Percentiles rank a stretch among this genome's conserved stretches.
phyloP scores from a whole-genome alignment of 2,113 vertebrate species.

The Dipodomys ordii region DNA sequence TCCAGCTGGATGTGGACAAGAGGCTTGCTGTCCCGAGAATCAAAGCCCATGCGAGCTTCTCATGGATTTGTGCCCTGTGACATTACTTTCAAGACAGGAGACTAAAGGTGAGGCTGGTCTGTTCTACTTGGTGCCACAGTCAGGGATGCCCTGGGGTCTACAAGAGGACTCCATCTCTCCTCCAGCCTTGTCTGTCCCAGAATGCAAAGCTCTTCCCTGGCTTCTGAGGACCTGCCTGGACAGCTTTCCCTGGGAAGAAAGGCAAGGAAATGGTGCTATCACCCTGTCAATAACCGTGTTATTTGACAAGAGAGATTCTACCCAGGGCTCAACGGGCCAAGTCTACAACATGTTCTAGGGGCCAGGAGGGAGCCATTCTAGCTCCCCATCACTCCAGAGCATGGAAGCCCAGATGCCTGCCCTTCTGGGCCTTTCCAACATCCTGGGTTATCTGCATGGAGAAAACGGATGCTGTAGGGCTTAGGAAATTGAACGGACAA shows the following conservation, averaged over 20 bases:
- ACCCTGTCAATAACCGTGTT: rapidly evolving
- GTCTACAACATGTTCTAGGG: not conserved
- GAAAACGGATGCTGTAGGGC: too few relatives aligned
- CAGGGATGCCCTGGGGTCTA: not conserved
- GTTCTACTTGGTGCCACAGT: not conserved
- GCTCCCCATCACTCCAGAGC: not conserved
- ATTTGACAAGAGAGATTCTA: not conserved
- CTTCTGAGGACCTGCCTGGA: not conserved
- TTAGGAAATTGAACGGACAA: not conserved
- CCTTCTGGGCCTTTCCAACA: not conserved
- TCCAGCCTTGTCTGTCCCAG: not conserved
- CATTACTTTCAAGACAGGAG: not conserved
- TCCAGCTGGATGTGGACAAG: not conserved
- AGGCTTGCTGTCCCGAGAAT: not conserved
- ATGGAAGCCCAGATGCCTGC: not conserved
- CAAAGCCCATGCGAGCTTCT: rapidly evolving
- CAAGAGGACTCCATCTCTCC: not conserved
- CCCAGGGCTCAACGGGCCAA: not conserved
- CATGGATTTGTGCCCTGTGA: not conserved
- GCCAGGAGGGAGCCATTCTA: not conserved
- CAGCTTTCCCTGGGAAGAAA: constrained; percentile 28
- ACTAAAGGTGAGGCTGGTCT: not conserved
- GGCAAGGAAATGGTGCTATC: not conserved
- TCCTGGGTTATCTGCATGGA: not conserved
- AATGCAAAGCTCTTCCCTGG: constrained; percentile 26